Evolutionary conservation across 2,888 invertebrate genomes (phyloP), one percentile per base, ranked within the genome.

Genomic region (Amphiduros pacificus): DNA sequence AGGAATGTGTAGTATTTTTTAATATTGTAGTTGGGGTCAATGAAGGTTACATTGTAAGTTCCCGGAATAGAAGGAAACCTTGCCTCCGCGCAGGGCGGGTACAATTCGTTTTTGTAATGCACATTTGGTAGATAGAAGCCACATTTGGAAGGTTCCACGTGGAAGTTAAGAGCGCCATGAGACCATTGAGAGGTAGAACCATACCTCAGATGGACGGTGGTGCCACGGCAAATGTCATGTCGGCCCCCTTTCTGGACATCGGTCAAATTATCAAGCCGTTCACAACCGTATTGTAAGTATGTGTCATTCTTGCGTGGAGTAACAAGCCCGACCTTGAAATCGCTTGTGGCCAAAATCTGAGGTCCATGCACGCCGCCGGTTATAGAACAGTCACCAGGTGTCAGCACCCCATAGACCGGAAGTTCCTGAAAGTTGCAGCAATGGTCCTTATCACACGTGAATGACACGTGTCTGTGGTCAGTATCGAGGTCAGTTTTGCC

Each of bases 371-470:
- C 54, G 20, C 14, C 2, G 29, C 31, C 20, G 22, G 22, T 22
- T 17, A 54, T 24, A 5, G 24, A 29, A 31, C 54, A 54, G 20
- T 9, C 6, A 11, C 9, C 1, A 9, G 17, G 26, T 31, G 31
- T 22, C 11, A 24, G 54, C 6, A 24, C 24, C 6, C 54, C 32
- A 28, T 58, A 62, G 5, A 31, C 40, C 2, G 63, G 63, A 1
- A 63, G 36, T 27, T 63, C 56, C 32, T 63, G 63, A 2, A 63
- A 17, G 4, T 44, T 24, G 31, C 63, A 63, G 52, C 63, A 63
- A 40, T 49, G 48, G 2, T 51, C 29, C 41, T 63, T 63, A 29
- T 56, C 41, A 28, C 63, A 63, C n/a, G n/a, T n/a, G n/a, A n/a
- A n/a, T n/a, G n/a, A n/a, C n/a, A n/a, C n/a, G n/a, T n/a, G n/a